Percentiles rank a stretch among this genome's conserved stretches.
These are phyloP conservation scores for Poeciliopsis gracilis DNA, from an alignment of 2,797 vertebrate genomes.

Conservation along the genomic window DNA sequence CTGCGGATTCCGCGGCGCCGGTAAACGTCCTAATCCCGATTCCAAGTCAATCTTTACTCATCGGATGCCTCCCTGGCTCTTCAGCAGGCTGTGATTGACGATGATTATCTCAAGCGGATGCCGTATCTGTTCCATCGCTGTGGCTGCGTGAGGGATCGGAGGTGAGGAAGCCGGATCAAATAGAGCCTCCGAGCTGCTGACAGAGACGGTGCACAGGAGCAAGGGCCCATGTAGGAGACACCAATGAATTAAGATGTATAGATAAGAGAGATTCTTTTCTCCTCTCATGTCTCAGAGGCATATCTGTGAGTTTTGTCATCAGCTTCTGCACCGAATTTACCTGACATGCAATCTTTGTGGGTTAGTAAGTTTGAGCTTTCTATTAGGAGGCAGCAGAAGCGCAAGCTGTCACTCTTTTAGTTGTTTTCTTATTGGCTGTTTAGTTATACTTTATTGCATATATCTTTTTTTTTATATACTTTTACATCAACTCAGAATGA, in stretches of 20 bases:
- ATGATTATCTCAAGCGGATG: constrained; percentile 71
- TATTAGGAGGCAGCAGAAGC: constrained; percentile 10
- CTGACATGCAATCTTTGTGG: constrained; percentile 32
- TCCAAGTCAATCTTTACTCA: constrained; percentile 70
- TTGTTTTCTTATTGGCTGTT: neutral
- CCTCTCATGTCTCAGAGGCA: constrained; percentile 33
- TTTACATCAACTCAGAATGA: neutral
- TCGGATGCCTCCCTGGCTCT: constrained; percentile 68
- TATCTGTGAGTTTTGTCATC: constrained; percentile 45
- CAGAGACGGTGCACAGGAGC: constrained; percentile 32
- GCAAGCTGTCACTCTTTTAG: constrained; percentile 7
- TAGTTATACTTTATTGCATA: constrained; percentile 3
- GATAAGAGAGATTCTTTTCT: constrained; percentile 37
- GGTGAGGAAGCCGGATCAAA: constrained; percentile 66
- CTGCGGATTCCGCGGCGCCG: constrained; percentile 55
- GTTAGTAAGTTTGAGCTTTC: constrained; percentile 26
- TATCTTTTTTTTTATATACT: neutral
- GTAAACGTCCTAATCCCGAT: constrained; percentile 77
- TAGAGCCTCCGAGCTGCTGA: constrained; percentile 51
- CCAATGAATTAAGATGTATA: constrained; percentile 54
- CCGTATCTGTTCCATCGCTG: constrained; percentile 65
- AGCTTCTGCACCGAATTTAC: constrained; percentile 25
- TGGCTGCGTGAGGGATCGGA: constrained; percentile 62
- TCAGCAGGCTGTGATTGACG: constrained; percentile 68
- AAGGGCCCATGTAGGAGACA: constrained; percentile 28